Percentiles rank a stretch among this genome's conserved stretches.
phyloP scores from a whole-genome alignment of 2,888 invertebrate genomes.

The Lycia hirtaria region DNA sequence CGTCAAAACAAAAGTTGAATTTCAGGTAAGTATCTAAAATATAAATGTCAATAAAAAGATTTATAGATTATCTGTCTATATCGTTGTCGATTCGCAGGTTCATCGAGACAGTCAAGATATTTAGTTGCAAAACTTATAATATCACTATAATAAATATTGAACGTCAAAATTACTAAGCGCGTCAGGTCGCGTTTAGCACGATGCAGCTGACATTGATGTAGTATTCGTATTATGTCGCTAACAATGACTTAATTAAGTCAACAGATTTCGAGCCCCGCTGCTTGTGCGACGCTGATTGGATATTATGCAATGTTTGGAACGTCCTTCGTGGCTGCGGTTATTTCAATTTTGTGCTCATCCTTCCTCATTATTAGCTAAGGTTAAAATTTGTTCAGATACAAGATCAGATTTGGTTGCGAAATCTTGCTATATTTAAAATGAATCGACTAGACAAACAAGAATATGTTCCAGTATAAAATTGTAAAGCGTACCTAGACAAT shows the following conservation, averaged over 20 bases:
- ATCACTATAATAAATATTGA: too few species aligned
- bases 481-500: too few species aligned
- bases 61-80: too few species aligned
- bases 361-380: slow-evolving; percentile 19
- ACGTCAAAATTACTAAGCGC: neutral
- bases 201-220: slow-evolving; percentile 42
- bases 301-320: slow-evolving; percentile 28
- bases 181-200: neutral
- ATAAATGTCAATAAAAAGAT: too few species aligned
- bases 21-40: too few species aligned
- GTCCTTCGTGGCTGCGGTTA: slow-evolving; percentile 29
- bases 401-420: slow-evolving; percentile 3
- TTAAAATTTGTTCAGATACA: neutral
- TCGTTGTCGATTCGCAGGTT: too few species aligned
- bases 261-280: slow-evolving; percentile 38
- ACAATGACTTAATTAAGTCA: slow-evolving; percentile 58
- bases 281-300: slow-evolving; percentile 43
- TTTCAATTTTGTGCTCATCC: slow-evolving; percentile 14
- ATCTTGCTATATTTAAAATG: neutral
- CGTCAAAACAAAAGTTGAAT: too few species aligned
- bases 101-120: too few species aligned
- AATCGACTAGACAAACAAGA: too few species aligned
- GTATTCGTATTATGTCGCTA: slow-evolving; percentile 47
- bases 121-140: too few species aligned
- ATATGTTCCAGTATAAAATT: too few species aligned